These are phyloP conservation scores for Caenorhabditis remanei DNA, from an alignment of 1,140 invertebrate species.

Conservation along the genomic window DNA sequence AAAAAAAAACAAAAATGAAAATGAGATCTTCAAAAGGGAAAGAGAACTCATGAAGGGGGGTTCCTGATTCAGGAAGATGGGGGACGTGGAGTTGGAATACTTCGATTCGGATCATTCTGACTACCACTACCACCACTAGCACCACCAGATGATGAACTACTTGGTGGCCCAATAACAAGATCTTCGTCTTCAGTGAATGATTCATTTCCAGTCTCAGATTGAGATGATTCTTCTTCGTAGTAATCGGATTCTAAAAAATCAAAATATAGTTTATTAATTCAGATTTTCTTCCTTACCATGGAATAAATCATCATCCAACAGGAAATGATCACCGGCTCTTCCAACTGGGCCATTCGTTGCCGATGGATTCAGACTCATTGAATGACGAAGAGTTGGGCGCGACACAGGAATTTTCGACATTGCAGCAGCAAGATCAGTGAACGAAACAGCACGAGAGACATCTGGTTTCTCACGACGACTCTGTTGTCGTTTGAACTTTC, in stretches of 20 bases:
- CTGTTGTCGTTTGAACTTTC: slow-evolving; percentile 57
- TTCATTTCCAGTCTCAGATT: slow-evolving; percentile 16
- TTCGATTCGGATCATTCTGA: not conserved
- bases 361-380: slow-evolving; percentile 37
- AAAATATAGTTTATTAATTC: not conserved
- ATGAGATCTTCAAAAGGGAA: not conserved
- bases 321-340: slow-evolving; percentile 38
- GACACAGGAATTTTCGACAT: slow-evolving; percentile 74
- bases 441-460: slow-evolving; percentile 64
- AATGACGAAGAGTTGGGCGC: slow-evolving; percentile 50
- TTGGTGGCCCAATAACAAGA: slow-evolving; percentile 8
- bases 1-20: not conserved
- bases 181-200: slow-evolving; percentile 33
- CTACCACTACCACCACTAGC: not conserved
- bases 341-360: not conserved
- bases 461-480: slow-evolving; percentile 49
- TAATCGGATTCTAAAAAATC: not conserved
- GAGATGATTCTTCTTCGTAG: slow-evolving; percentile 31
- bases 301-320: slow-evolving; percentile 29
- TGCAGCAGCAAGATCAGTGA: slow-evolving; percentile 76
- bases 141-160: slow-evolving; percentile 9
- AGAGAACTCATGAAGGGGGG: not conserved
- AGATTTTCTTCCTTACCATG: not conserved
- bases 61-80: slow-evolving; percentile 34
- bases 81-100: not conserved